These are phyloP conservation scores for Octonoba sinensis DNA, from an alignment of 2,888 invertebrate genomes.

Conservation along the genomic window DNA sequence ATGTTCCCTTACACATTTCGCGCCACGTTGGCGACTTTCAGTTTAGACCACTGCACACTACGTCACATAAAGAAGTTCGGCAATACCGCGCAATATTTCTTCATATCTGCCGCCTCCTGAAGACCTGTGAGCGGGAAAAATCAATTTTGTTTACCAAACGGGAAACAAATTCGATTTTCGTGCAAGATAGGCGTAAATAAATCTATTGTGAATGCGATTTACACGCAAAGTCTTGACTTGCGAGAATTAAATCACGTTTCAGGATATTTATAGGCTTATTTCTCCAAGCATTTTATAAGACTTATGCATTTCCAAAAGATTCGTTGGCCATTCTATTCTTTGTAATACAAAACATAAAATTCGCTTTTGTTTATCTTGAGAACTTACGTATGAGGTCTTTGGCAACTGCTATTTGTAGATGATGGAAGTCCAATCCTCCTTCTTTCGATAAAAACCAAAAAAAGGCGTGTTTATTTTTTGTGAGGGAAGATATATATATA, in stretches of 20 bases:
- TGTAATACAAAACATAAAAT: too few relatives aligned
- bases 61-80: constrained; percentile 20
- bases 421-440: too few relatives aligned
- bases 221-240: constrained; percentile 22
- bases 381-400: neutral
- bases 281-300: constrained; percentile 20
- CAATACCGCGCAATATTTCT: constrained; percentile 21
- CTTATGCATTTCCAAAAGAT: constrained; percentile 23
- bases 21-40: constrained; percentile 17
- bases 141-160: constrained; percentile 35
- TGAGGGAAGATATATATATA: too few relatives aligned
- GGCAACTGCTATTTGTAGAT: neutral
- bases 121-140: constrained; percentile 14
- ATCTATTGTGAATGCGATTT: constrained; percentile 30
- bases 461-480: too few relatives aligned
- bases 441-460: too few relatives aligned
- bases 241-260: constrained; percentile 46
- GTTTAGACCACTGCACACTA: too few relatives aligned
- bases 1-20: constrained; percentile 22
- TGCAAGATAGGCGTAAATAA: constrained; percentile 25
- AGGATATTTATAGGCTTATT: constrained; percentile 33
- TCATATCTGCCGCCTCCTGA: constrained; percentile 16
- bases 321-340: constrained; percentile 2
- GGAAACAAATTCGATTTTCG: constrained; percentile 36
- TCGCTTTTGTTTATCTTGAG: neutral